A percentile compares a stretch with the other conserved stretches of the same genome.
These are phyloP conservation scores for Zophobas morio DNA, from an alignment of 1,140 invertebrate genomes.

Conservation along the genomic window DNA sequence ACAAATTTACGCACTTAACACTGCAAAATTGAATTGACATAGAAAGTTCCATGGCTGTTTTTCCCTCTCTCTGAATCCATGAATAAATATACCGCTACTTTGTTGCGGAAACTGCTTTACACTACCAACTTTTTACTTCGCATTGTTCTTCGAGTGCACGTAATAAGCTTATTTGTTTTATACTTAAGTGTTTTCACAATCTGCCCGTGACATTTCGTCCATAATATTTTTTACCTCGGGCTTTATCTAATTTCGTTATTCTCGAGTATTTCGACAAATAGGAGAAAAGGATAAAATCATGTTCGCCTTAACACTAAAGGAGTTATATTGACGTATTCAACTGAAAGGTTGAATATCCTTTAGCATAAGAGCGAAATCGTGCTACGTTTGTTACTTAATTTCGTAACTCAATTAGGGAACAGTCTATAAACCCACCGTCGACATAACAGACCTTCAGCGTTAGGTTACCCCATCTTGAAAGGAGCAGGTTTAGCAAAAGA, in stretches of 20 bases:
- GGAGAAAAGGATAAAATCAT: too few relatives aligned
- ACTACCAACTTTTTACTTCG: constrained; percentile 44
- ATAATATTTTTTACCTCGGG: background rate
- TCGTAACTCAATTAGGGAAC: constrained; percentile 5
- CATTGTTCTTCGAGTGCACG: constrained; percentile 38
- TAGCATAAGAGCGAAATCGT: background rate
- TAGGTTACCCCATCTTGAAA: background rate
- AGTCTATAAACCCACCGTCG: background rate
- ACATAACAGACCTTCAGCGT: constrained; percentile 10
- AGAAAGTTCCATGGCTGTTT: constrained; percentile 40
- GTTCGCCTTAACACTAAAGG: too few relatives aligned
- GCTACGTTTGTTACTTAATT: constrained; percentile 12
- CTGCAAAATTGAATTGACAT: constrained; percentile 47
- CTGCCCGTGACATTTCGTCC: constrained; percentile 30
- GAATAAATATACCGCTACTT: constrained; percentile 47
- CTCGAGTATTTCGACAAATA: too few relatives aligned
- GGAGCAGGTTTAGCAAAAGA: constrained; percentile 1
- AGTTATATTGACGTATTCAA: background rate
- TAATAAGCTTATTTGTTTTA: constrained; percentile 48
- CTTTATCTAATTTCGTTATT: too few relatives aligned
- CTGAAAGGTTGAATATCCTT: background rate
- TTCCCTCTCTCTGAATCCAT: constrained; percentile 42
- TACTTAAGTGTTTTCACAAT: constrained; percentile 39
- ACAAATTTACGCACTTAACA: constrained; percentile 48
- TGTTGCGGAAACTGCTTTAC: constrained; percentile 44